A percentile compares a stretch with the other conserved stretches of the same genome.
Evolutionary conservation across 1,140 invertebrate genomes (phyloP).

Genomic region (Apis dorsata): DNA sequence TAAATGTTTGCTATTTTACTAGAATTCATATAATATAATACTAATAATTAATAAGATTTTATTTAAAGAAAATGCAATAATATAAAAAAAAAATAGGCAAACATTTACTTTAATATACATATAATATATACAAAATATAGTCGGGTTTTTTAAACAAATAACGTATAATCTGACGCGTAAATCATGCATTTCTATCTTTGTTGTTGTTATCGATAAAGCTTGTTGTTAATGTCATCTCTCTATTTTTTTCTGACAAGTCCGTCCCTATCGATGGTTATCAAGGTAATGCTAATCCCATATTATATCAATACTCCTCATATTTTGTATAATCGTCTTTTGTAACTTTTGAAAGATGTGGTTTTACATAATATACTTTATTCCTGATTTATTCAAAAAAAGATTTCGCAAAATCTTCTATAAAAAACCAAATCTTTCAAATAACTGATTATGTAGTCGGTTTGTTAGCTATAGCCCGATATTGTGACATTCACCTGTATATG

Average conservation of each 20-base stretch:
- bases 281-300: slow-evolving; percentile 80
- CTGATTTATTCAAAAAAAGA: not conserved
- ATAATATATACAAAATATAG: slow-evolving; percentile 34
- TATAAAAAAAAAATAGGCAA: slow-evolving; percentile 52
- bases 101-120: slow-evolving; percentile 62
- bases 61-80: not conserved
- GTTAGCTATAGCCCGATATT: slow-evolving; percentile 71
- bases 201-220: slow-evolving; percentile 78
- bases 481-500: slow-evolving; percentile 61
- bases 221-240: slow-evolving; percentile 81
- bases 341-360: slow-evolving; percentile 74
- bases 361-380: slow-evolving; percentile 23
- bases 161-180: slow-evolving; percentile 57
- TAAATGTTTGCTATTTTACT: slow-evolving; percentile 68
- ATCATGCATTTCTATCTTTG: slow-evolving; percentile 75
- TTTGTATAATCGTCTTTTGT: slow-evolving; percentile 74
- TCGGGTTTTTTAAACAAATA: slow-evolving; percentile 44
- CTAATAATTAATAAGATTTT: not conserved
- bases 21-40: not conserved
- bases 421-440: slow-evolving; percentile 73
- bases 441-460: slow-evolving; percentile 71
- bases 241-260: slow-evolving; percentile 81
- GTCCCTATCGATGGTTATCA: slow-evolving; percentile 80
- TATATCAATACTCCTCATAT: slow-evolving; percentile 79
- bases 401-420: not conserved